Evolutionary conservation across 2,113 vertebrate genomes (phyloP), one percentile per base, ranked within the genome.

Genomic region (Aldabrachelys gigantea): DNA sequence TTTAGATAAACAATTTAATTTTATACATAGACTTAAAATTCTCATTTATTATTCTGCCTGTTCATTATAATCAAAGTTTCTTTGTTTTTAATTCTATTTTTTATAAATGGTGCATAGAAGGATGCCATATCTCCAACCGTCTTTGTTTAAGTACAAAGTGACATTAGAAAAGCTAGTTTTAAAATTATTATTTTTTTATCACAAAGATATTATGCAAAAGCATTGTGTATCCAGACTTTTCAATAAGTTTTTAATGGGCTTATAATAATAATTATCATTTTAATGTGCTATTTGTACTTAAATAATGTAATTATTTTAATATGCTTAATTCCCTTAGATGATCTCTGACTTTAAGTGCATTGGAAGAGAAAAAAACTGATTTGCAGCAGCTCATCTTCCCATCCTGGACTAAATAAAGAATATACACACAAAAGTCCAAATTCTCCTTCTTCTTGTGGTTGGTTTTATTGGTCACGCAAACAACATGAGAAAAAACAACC

Each of bases 1-100:
- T 97, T 97, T 92, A 97, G 87, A 95, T 97, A 98, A 98, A 97
- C 97, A 98, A 50, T 80, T 91, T 80, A 83, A 96, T 97, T 97
- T 97, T 97, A 97, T 96, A 96, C 91, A 85, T 95, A 89, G 91
- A 94, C 84, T 95, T 95, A 88, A 92, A 35, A 93, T 59, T 84
- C 75, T 96, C 94, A 97, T 97, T 96, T 97, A 94, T 97, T 97
- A 95, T 95, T 94, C 91, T 97, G 93, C 93, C 94, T 25, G 41
- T 89, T 96, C 62, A 89, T 94, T 96, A 92, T 94, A 94, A 94
- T 96, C 90, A 88, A 49, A 85, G 89, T 94, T 62, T 79, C 88
- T 69, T 79, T 80, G 78, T 82, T 69, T 82, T 79, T 87, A 91
- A 82, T 82, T 83, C 52, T 84, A 83, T 52, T 62, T 59, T 75